Evolutionary conservation across 2,888 invertebrate species (phyloP).

Genomic region (Agriopis aurantiaria): DNA sequence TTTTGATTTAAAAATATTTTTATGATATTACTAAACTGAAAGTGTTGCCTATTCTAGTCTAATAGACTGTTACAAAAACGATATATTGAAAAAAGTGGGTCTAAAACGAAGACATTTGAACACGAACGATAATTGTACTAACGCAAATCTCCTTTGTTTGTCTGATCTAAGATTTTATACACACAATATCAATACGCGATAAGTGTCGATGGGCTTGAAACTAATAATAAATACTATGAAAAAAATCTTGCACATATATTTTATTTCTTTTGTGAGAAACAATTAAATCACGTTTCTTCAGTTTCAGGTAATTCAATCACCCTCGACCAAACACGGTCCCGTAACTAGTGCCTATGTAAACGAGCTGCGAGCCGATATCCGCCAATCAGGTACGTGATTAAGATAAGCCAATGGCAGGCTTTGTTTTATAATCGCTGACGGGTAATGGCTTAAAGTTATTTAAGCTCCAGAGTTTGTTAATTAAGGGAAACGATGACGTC

Average conservation of each 20-base stretch:
- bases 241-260: too few species aligned
- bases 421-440: constrained; percentile 32
- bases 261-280: neutral
- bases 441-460: constrained; percentile 34
- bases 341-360: constrained; percentile 31
- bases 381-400: constrained; percentile 38
- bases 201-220: too few species aligned
- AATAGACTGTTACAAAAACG: too few species aligned
- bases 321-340: neutral
- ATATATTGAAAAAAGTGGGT: too few species aligned
- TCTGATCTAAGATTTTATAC: too few species aligned
- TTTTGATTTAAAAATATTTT: neutral
- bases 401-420: constrained; percentile 34
- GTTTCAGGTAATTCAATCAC: constrained; percentile 33
- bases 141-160: too few species aligned
- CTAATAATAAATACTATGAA: too few species aligned
- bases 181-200: too few species aligned
- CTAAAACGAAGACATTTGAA: too few species aligned
- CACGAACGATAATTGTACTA: too few species aligned
- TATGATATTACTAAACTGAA: neutral
- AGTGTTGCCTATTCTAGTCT: too few species aligned
- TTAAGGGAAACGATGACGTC: constrained; percentile 18
- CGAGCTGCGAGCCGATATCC: constrained; percentile 29
- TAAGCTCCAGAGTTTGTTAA: constrained; percentile 25
- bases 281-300: constrained; percentile 24